Conservation (phyloP, 2,888 invertebrate species). For the Callinectes sapidus region DNA sequence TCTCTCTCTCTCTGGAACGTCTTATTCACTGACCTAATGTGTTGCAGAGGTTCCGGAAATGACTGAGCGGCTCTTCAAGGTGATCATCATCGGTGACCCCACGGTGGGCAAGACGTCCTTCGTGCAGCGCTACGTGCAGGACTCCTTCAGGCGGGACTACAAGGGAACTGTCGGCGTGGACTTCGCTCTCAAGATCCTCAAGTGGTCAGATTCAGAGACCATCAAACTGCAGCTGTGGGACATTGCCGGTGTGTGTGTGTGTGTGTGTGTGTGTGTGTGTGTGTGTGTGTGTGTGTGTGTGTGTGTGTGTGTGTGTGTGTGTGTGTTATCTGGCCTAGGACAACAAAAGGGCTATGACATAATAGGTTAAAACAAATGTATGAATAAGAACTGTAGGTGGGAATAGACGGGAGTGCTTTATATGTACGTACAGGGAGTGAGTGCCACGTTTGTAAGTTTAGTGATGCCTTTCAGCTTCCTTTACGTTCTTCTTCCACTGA, state of each 20-base stretch:
- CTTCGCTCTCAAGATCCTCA: slow-evolving; percentile 80
- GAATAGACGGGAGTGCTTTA: too few relatives aligned
- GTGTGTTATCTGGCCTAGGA: neutral
- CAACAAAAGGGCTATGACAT: too few relatives aligned
- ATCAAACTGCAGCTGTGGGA: slow-evolving; percentile 80
- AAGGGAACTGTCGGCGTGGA: slow-evolving; percentile 80
- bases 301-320: slow-evolving; percentile 9
- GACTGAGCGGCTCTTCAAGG: slow-evolving; percentile 77
- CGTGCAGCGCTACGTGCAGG: slow-evolving; percentile 79
- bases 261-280: slow-evolving; percentile 25
- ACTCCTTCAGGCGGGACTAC: slow-evolving; percentile 78
- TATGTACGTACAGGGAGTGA: too few relatives aligned
- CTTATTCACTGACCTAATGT: neutral
- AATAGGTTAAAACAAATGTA: too few relatives aligned
- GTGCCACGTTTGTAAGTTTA: too few relatives aligned
- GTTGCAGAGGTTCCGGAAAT: slow-evolving; percentile 70
- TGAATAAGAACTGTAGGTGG: too few relatives aligned
- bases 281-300: slow-evolving; percentile 74
- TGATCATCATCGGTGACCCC: slow-evolving; percentile 78
- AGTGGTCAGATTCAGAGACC: slow-evolving; percentile 78
- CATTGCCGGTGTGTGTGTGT: slow-evolving; percentile 77
- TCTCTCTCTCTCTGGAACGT: neutral
- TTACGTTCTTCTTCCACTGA: too few relatives aligned
- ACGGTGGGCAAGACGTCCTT: slow-evolving; percentile 79
- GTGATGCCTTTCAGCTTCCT: too few relatives aligned